Base-by-base conservation (phyloP, 1,140 invertebrate genomes). In the Coenobita brevimanus region DNA sequence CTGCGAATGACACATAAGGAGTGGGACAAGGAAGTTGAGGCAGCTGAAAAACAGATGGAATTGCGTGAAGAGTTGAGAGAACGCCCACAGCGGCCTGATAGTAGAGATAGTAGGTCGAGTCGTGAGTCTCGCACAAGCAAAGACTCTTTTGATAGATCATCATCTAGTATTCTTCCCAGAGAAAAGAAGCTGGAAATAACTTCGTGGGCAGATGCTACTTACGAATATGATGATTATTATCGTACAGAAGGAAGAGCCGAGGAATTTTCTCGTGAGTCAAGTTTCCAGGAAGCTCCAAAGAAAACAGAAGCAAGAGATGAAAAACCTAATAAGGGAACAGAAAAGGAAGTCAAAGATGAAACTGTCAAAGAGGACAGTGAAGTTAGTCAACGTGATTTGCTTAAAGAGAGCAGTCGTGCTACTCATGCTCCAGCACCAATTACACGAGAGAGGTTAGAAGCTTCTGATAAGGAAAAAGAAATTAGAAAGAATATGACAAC, bases 91-190 rank as follows among this genome's bases (percentile, higher is more conserved):
- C 76, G 90, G 17, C 91, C 91, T 15, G 91, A 91, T 79, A 92
- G 91, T 54, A 78, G 90, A n/a, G 91, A 92, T 67, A 91, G 91
- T 50, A 60, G 88, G 62, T 90, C 86, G 24, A 90, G 91, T 88
- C 76, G 90, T 62, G 91, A 87, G 41, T 87, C 85, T 1, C 81
- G 67, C 0, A 50, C 81, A 36, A 89, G 88, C 54, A 89, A 83
- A 60, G 88, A 89, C 75, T 89, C 88, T 67, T 82, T 89, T 30
- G 81, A 80, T 4, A 43, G 85, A 41, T 80, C 73, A 0, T 73
- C 85, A 8, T 27, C 21, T 17, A 36, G 27, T 69, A 27, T 67
- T 64, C 82, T 50, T 41, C 62, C 82, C 50, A 81, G 89, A 67
- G 89, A 89, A 75, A 89, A 89, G 89, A 89, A 89, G 41, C 24